Base-by-base conservation (phyloP, 2,888 invertebrate genomes). In the Acanthoscelides obtectus region DNA sequence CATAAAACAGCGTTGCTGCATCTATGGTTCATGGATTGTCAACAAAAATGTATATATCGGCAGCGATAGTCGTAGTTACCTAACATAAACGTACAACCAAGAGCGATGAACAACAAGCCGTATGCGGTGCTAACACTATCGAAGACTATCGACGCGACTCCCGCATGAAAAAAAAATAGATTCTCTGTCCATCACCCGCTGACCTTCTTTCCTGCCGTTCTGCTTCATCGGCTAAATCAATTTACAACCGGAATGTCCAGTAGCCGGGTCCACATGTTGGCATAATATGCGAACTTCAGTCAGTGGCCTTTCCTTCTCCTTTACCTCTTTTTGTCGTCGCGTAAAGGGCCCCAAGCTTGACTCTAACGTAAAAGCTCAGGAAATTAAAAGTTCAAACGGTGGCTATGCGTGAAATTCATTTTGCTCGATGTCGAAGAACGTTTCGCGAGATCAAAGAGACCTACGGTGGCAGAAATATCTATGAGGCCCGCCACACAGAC, bases 311-410 rank as follows among this genome's bases (percentile, higher is more conserved):
- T 45, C 45, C 45, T 45, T 45, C 45, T 6, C 1, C 45, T 45
- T 45, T 45, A 17, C 45, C 45, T 45, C 45, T 45, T 45, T 45
- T 45, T 45, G 17, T 17, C 3, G 45, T 17, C 75, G 74, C 76
- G 79, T 79, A 75, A 79, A 77, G 80, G n/a, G n/a, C n/a, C n/a
- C n/a, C n/a, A n/a, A 45, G 45, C 45, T 45, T 12, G 45, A 12
- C 12, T 45, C 45, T 45, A 45, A 45, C 45, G 45, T 45, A 12
- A 45, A 45, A 45, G 45, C 45, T 12, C 82, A 82, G 82, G 82
- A 82, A 82, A 82, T 82, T 81, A 82, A 82, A 81, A 81, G 79
- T 80, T 82, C 80, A 79, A 81, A 80, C 80, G 79, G 76, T 77
- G 22, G 27, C 45, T 78, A 77, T 78, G 80, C 79, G 78, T 79